phyloP scores from a whole-genome alignment of 1,140 invertebrate species.

The Drosophila pandora region DNA sequence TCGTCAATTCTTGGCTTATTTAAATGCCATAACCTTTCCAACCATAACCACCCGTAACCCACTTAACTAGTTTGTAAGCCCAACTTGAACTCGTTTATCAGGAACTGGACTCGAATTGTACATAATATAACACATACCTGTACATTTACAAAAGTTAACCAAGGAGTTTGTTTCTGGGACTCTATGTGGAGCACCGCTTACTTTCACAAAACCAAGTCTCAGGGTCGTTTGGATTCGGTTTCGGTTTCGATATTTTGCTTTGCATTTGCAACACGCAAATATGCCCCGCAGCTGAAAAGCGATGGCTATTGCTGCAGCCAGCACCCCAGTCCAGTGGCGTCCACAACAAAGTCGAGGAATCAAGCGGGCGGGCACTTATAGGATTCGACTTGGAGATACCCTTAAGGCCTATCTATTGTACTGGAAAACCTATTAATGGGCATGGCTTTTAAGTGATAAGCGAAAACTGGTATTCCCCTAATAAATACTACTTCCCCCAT shows the following conservation, averaged over 20 bases:
- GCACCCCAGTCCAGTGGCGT: constrained; percentile 11
- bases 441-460: neutral
- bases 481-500: neutral
- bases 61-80: constrained; percentile 40
- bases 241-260: constrained; percentile 19
- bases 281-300: constrained; percentile 4
- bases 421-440: neutral
- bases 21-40: constrained; percentile 47
- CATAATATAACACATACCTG: neutral
- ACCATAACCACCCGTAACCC: constrained; percentile 25
- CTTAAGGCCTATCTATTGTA: neutral
- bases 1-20: constrained; percentile 47
- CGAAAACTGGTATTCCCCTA: neutral
- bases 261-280: constrained; percentile 32
- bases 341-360: constrained; percentile 18
- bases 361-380: neutral
- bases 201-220: constrained; percentile 50
- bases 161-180: constrained; percentile 20
- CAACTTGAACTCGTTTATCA: constrained; percentile 28
- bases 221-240: constrained; percentile 37
- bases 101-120: constrained; percentile 8
- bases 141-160: neutral
- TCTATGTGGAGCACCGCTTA: constrained; percentile 26
- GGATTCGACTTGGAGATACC: constrained; percentile 12
- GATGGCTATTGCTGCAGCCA: constrained; percentile 19